A percentile compares a stretch with the other conserved stretches of the same genome.
Conservation (phyloP, 1,140 invertebrate genomes). For the Chlorops oryzae region DNA sequence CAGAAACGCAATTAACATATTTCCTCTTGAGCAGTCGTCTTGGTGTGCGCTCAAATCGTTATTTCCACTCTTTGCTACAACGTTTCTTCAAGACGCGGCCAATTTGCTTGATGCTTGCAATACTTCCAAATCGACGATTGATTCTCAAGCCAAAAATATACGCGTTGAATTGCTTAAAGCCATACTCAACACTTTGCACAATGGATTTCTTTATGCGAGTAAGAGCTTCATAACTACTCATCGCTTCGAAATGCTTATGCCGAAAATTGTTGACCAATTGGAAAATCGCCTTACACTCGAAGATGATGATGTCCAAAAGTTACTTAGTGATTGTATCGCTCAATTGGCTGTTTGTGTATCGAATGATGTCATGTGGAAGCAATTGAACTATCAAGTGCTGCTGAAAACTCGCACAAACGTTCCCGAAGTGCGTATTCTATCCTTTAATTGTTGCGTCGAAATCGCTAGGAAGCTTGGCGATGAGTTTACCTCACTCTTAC, state of each 20-base stretch:
- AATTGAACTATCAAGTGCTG: constrained; percentile 81
- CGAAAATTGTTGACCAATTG: constrained; percentile 80
- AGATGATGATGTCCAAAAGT: constrained; percentile 53
- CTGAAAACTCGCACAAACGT: constrained; percentile 76
- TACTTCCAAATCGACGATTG: constrained; percentile 28
- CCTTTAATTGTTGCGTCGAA: constrained; percentile 60
- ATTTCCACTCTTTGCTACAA: constrained; percentile 82
- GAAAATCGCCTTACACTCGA: constrained; percentile 67
- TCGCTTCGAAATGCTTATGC: constrained; percentile 74
- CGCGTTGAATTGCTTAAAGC: constrained; percentile 58
- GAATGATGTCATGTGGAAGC: constrained; percentile 83
- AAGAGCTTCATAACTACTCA: constrained; percentile 79
- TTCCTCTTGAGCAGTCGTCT: constrained; percentile 67
- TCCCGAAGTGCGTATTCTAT: constrained; percentile 55
- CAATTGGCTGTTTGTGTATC: constrained; percentile 72
- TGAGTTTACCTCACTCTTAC: constrained; percentile 71
- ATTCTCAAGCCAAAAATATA: constrained; percentile 41
- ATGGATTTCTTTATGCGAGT: constrained; percentile 76
- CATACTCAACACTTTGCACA: constrained; percentile 66
- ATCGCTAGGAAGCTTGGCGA: constrained; percentile 72
- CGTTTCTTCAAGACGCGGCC: constrained; percentile 75
- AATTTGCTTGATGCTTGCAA: constrained; percentile 60
- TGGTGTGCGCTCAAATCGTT: constrained; percentile 75
- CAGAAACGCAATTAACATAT: constrained; percentile 43
- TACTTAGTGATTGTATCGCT: constrained; percentile 71